phyloP scores from a whole-genome alignment of 1,140 invertebrate species.

The Acyrthosiphon pisum region DNA sequence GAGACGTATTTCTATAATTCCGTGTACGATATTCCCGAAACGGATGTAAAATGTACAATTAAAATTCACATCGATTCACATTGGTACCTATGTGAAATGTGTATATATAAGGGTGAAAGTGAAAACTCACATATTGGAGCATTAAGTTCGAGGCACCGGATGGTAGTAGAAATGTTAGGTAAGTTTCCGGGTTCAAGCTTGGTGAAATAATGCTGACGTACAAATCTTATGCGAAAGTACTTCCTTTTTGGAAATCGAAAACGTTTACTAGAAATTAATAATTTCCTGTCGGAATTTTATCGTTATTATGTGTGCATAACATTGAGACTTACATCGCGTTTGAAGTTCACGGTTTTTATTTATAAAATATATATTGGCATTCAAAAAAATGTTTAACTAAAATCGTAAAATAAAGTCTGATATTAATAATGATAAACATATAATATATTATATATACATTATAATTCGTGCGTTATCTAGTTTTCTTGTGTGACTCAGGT shows the following conservation, averaged over 20 bases:
- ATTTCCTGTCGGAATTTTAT: background rate
- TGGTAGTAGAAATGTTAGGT: background rate
- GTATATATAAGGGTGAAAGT: background rate
- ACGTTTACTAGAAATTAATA: background rate
- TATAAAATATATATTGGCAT: background rate
- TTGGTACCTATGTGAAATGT: too few relatives aligned
- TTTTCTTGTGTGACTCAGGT: too few relatives aligned
- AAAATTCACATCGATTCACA: background rate
- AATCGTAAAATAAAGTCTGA: background rate
- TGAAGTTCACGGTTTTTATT: background rate
- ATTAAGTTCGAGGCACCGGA: background rate
- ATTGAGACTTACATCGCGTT: too few relatives aligned
- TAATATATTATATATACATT: too few relatives aligned
- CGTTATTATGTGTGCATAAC: background rate
- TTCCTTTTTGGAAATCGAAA: slow-evolving; percentile 32
- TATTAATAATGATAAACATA: background rate
- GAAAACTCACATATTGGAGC: background rate
- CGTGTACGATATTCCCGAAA: background rate
- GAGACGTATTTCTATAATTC: background rate
- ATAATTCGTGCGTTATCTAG: too few relatives aligned
- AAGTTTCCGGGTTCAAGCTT: background rate
- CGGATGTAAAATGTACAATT: background rate
- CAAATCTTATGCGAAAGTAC: background rate
- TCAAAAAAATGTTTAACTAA: background rate
- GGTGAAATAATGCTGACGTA: background rate